Base-by-base conservation (phyloP, 1,140 invertebrate genomes). In the Drosophila melanica region DNA sequence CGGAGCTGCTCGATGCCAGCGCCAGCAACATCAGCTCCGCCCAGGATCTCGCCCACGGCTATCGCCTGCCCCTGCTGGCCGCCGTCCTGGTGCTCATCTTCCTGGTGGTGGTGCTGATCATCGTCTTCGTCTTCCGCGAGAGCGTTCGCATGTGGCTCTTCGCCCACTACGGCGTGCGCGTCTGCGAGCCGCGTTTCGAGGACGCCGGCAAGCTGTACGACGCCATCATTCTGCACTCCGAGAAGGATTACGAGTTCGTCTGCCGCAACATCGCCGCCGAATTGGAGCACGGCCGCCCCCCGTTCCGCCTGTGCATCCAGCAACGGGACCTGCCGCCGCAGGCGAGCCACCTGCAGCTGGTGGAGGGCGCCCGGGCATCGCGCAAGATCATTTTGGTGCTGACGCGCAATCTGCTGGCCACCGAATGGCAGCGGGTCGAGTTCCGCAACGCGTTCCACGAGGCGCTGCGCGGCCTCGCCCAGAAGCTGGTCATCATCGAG, bases 181-280 rank as follows among this genome's bases (percentile, higher is more conserved):
- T 98, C 45, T 96, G 91, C 33, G 91, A 92, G 62, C 89, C 91
- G 1, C 76, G 90, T 62, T 95, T 94, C 81, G 95, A 96, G 87
- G 96, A 97, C 73, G 94, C 95, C 51, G 96, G 97, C 84, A 97
- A 97, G 79, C 93, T 97, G 10, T 98, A 97, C 92, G 98, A 99
- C 90, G 97, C 96, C 39, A 98, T 98, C 92, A 95, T 99, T 4
- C 96, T 97, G 68, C 98, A 99, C 93, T 97, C 97, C 69, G 96
- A 97, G 16, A 97, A 98, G 92, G 98, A 99, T 92, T 96, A 98
- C 82, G 95, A 97, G 86, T 97, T 98, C 89, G 96, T 98, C 0
- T 93, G 96, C 27, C 95, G 97, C 75, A 96, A 96, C 8, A 93
- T 99, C 42, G 96, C 96, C 3, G 95, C 95, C 2, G 96, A 97